phyloP scores from a whole-genome alignment of 2,888 invertebrate genomes.

The Chalcosyrphus nemorum region DNA sequence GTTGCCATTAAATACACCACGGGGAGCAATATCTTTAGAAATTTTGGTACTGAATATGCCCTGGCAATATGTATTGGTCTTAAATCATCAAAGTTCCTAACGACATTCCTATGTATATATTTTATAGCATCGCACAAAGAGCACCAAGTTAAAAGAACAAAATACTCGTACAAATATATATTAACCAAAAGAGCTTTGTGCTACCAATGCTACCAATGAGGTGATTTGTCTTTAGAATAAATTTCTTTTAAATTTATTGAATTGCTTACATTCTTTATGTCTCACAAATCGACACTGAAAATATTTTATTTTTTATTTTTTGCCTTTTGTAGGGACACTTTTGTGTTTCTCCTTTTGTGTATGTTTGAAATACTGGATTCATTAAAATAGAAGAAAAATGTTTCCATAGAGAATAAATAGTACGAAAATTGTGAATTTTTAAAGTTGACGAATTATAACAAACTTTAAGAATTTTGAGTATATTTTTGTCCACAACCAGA shows the following conservation, averaged over 20 bases:
- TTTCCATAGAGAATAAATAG: too few species aligned
- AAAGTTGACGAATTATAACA: too few species aligned
- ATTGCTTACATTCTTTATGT: not conserved
- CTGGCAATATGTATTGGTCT: not conserved
- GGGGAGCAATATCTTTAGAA: conserved; percentile 5
- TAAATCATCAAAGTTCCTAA: conserved; percentile 24
- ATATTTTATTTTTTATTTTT: too few species aligned
- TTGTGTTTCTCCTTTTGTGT: too few species aligned
- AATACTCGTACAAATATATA: not conserved
- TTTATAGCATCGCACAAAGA: not conserved
- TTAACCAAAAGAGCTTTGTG: not conserved
- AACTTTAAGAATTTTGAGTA: too few species aligned
- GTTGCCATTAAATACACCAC: conserved; percentile 5
- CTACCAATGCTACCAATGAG: not conserved
- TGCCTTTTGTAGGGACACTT: too few species aligned
- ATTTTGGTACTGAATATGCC: conserved; percentile 5
- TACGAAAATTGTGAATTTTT: too few species aligned
- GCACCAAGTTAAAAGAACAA: not conserved
- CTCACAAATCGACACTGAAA: not conserved
- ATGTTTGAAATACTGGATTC: too few species aligned
- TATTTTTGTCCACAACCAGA: too few species aligned
- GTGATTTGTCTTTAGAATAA: conserved; percentile 4
- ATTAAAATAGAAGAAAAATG: too few species aligned
- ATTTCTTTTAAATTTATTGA: not conserved
- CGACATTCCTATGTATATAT: conserved; percentile 1